phyloP scores from a whole-genome alignment of 2,888 invertebrate species.

The Eilema griseolum region DNA sequence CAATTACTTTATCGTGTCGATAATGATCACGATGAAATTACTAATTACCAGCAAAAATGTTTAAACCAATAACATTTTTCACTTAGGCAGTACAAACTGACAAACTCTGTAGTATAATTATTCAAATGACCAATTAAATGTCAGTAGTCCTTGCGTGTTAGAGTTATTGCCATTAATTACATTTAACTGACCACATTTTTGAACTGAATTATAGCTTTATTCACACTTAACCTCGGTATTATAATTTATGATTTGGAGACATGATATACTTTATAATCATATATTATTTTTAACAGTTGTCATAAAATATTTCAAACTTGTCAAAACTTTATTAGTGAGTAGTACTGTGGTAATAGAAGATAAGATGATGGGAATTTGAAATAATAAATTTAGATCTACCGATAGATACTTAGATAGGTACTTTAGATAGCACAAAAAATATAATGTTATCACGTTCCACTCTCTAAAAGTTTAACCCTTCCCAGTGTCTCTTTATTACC shows the following conservation, averaged over 20 bases:
- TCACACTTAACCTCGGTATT: slow-evolving; percentile 17
- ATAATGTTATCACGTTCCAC: too few relatives aligned
- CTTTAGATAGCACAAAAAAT: too few relatives aligned
- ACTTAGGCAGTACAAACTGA: slow-evolving; percentile 6
- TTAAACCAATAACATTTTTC: slow-evolving; percentile 4
- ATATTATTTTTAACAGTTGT: background rate
- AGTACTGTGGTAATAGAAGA: background rate
- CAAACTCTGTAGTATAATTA: slow-evolving; percentile 16
- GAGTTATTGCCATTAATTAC: slow-evolving; percentile 35
- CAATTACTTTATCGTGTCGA: background rate
- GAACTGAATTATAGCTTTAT: slow-evolving; percentile 36
- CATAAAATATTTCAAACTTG: background rate
- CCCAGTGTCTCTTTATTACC: too few relatives aligned
- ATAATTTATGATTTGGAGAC: slow-evolving; percentile 10
- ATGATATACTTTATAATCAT: slow-evolving; percentile 2
- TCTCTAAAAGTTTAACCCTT: too few relatives aligned
- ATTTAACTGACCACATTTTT: slow-evolving; percentile 36
- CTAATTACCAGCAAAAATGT: slow-evolving; percentile 9
- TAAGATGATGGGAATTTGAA: too few relatives aligned
- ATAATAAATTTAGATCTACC: background rate
- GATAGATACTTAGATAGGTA: too few relatives aligned
- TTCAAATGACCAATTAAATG: slow-evolving; percentile 32
- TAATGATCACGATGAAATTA: slow-evolving; percentile 8
- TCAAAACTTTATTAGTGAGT: too few relatives aligned
- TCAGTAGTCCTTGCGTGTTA: slow-evolving; percentile 35